phyloP scores from a whole-genome alignment of 2,113 vertebrate genomes.

The Pontoporia blainvillei region DNA sequence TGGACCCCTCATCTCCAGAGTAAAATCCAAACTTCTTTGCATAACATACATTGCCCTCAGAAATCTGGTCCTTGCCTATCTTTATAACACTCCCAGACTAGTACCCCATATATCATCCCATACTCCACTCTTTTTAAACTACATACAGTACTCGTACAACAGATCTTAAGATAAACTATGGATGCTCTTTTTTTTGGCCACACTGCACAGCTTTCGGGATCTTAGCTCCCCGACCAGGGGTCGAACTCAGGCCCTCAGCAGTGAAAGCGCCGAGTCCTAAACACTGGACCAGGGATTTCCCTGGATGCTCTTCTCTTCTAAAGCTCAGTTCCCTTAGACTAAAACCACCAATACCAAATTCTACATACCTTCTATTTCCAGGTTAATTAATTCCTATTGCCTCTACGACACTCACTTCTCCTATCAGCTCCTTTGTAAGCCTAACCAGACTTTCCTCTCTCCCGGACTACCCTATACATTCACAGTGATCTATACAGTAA shows the following conservation, averaged over 20 bases:
- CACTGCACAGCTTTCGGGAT: too few relatives aligned
- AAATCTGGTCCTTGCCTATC: background rate
- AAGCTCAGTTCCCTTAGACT: background rate
- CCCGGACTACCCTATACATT: background rate
- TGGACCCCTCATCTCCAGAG: background rate
- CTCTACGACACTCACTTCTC: background rate
- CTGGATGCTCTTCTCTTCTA: background rate
- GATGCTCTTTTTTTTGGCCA: background rate
- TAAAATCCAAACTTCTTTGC: background rate
- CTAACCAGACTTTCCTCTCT: background rate
- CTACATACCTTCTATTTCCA: background rate
- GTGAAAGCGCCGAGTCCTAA: too few relatives aligned
- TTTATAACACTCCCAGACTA: background rate
- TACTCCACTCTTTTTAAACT: background rate
- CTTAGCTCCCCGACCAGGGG: too few relatives aligned
- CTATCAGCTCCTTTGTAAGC: background rate
- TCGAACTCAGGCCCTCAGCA: too few relatives aligned
- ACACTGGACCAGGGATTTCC: too few relatives aligned
- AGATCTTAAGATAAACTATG: background rate
- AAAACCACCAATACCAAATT: background rate
- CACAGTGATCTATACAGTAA: background rate
- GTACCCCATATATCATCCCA: background rate
- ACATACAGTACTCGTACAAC: background rate
- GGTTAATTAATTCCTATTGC: constrained; percentile 1
- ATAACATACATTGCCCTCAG: background rate